A percentile compares a stretch with the other conserved stretches of the same genome.
Evolutionary conservation across 2,797 vertebrate genomes (phyloP).

Genomic region (Bryconaethiops microstoma): DNA sequence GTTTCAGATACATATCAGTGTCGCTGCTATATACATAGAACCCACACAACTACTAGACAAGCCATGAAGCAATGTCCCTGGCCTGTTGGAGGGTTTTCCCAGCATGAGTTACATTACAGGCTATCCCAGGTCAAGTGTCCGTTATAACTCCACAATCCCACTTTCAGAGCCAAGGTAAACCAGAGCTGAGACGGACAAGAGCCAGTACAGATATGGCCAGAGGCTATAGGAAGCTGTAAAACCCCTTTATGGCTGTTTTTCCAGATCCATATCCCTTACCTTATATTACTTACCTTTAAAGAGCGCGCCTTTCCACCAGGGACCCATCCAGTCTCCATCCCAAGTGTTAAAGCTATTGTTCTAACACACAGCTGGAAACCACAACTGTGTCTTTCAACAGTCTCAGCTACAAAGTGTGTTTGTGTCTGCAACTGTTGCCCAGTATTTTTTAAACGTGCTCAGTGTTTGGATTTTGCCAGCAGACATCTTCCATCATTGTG

Average conservation of each 20-base stretch:
- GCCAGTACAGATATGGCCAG: constrained; percentile 54
- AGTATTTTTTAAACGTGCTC: constrained; percentile 25
- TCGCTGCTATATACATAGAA: not conserved
- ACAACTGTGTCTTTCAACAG: constrained; percentile 46
- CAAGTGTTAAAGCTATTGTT: constrained; percentile 55
- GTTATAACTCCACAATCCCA: constrained; percentile 53
- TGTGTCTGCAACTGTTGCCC: constrained; percentile 35
- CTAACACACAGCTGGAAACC: constrained; percentile 53
- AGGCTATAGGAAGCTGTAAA: constrained; percentile 43
- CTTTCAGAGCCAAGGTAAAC: constrained; percentile 60
- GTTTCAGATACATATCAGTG: not conserved
- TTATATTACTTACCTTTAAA: constrained; percentile 62
- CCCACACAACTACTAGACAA: constrained; percentile 27
- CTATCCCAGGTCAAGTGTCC: constrained; percentile 65
- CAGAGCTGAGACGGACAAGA: constrained; percentile 53
- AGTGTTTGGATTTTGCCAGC: constrained; percentile 1
- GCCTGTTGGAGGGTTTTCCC: constrained; percentile 44
- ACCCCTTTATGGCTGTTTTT: constrained; percentile 59
- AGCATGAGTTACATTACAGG: constrained; percentile 57
- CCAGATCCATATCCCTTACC: constrained; percentile 56
- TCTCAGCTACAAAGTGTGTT: constrained; percentile 36
- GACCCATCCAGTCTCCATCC: constrained; percentile 47
- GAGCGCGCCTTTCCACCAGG: constrained; percentile 47
- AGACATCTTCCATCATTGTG: constrained; percentile 36
- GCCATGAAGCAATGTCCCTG: constrained; percentile 46